A percentile compares a stretch with the other conserved stretches of the same genome.
These are phyloP conservation scores for Diploptera punctata DNA, from an alignment of 2,888 invertebrate genomes.

Conservation along the genomic window DNA sequence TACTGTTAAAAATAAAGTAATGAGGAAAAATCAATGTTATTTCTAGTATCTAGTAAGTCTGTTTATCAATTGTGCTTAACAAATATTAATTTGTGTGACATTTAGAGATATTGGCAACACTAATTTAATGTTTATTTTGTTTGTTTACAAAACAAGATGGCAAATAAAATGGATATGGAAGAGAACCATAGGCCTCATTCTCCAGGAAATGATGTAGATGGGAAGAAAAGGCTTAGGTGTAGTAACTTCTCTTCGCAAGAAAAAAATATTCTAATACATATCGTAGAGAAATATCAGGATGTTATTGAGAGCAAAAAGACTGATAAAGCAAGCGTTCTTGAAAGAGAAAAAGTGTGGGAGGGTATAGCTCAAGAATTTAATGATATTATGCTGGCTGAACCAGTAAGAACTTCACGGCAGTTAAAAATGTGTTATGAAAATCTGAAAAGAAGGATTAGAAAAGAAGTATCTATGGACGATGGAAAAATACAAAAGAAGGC, in stretches of 20 bases:
- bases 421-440: constrained; percentile 40
- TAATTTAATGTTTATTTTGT: no score
- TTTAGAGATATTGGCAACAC: no score
- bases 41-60: no score
- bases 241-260: constrained; percentile 39
- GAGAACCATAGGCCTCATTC: constrained; percentile 7
- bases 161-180: constrained; percentile 2
- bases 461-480: constrained; percentile 11
- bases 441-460: constrained; percentile 34
- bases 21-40: no score
- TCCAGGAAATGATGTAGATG: constrained; percentile 16
- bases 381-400: constrained; percentile 34
- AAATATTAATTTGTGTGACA: no score
- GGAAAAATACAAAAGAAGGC: constrained; percentile 2
- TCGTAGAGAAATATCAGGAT: constrained; percentile 38
- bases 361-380: constrained; percentile 37
- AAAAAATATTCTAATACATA: constrained; percentile 39
- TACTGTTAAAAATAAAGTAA: no score
- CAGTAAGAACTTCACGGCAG: constrained; percentile 33
- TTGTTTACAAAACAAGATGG: constrained; percentile 17
- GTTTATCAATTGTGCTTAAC: no score
- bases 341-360: constrained; percentile 37
- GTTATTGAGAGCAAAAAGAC: constrained; percentile 36
- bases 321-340: constrained; percentile 34
- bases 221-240: constrained; percentile 32